phyloP scores from a whole-genome alignment of 2,888 invertebrate species.

The Dryocosmus kuriphilus region DNA sequence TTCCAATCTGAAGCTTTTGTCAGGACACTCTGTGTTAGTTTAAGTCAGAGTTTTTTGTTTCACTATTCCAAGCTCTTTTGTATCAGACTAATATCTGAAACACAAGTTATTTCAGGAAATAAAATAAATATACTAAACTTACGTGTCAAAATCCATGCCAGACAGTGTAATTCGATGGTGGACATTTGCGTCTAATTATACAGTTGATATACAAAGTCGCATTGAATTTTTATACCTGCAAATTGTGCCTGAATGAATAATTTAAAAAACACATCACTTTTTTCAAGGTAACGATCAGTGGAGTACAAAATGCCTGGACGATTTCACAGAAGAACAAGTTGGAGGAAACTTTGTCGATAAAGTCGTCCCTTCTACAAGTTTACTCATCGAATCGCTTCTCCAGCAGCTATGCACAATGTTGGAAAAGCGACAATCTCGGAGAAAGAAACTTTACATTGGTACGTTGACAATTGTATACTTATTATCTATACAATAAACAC shows the following conservation, averaged over 20 bases:
- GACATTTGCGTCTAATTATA: too few species aligned
- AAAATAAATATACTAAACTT: too few species aligned
- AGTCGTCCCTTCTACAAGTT: constrained; percentile 76
- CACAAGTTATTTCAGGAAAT: too few species aligned
- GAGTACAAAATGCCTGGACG: constrained; percentile 20
- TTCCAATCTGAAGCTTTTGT: too few species aligned
- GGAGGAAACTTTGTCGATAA: neutral
- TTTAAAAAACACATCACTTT: neutral
- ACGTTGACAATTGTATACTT: constrained; percentile 44
- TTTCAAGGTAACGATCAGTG: constrained; percentile 3
- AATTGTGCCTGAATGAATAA: neutral
- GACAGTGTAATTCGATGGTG: too few species aligned
- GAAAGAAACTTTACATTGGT: constrained; percentile 82
- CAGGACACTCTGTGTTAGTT: too few species aligned
- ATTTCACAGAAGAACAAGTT: neutral
- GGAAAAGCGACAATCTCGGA: constrained; percentile 81
- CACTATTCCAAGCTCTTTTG: too few species aligned
- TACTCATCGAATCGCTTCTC: constrained; percentile 85
- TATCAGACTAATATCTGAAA: too few species aligned
- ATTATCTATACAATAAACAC: neutral
- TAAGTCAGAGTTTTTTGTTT: too few species aligned
- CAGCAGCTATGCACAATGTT: constrained; percentile 84
- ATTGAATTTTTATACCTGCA: too few species aligned
- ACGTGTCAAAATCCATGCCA: too few species aligned
- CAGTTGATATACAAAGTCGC: too few species aligned